phyloP scores from a whole-genome alignment of 2,113 vertebrate species.

The Epinephelus fuscoguttatus region DNA sequence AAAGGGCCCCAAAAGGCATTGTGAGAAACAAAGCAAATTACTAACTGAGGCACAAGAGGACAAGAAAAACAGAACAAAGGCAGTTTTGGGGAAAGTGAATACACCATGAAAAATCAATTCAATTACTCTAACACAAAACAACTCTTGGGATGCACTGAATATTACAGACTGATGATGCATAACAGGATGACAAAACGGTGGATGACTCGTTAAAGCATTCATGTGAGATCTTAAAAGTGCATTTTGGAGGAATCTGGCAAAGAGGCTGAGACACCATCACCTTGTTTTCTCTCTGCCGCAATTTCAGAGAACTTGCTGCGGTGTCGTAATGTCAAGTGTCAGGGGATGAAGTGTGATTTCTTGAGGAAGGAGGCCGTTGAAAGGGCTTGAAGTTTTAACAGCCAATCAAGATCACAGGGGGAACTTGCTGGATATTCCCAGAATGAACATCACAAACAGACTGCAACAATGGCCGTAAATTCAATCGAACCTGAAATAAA shows the following conservation, averaged over 20 bases:
- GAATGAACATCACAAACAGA: slow-evolving; percentile 31
- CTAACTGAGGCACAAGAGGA: not conserved
- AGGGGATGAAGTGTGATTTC: slow-evolving; percentile 47
- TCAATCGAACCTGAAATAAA: slow-evolving; percentile 37
- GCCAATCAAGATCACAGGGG: slow-evolving; percentile 44
- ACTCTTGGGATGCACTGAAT: slow-evolving; percentile 7
- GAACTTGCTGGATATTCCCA: slow-evolving; percentile 25
- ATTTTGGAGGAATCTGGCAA: slow-evolving; percentile 7
- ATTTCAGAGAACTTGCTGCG: slow-evolving; percentile 20
- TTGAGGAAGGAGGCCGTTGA: slow-evolving; percentile 19
- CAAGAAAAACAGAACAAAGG: slow-evolving; percentile 17
- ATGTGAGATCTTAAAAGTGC: not conserved
- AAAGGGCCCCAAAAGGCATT: not conserved
- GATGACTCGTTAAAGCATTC: slow-evolving; percentile 1
- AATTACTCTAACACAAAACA: slow-evolving; percentile 37
- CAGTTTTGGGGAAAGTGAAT: not conserved
- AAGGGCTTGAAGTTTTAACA: slow-evolving; percentile 42
- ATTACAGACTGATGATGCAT: slow-evolving; percentile 24
- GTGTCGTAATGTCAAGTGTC: slow-evolving; percentile 42
- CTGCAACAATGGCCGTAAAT: slow-evolving; percentile 15
- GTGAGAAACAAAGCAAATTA: slow-evolving; percentile 32
- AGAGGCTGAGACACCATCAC: not conserved
- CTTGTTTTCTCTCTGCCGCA: slow-evolving; percentile 5
- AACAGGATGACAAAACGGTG: not conserved
- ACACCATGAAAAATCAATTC: slow-evolving; percentile 25